Conservation (phyloP, 2,797 vertebrate genomes). For the Oreonectes daqikongensis region DNA sequence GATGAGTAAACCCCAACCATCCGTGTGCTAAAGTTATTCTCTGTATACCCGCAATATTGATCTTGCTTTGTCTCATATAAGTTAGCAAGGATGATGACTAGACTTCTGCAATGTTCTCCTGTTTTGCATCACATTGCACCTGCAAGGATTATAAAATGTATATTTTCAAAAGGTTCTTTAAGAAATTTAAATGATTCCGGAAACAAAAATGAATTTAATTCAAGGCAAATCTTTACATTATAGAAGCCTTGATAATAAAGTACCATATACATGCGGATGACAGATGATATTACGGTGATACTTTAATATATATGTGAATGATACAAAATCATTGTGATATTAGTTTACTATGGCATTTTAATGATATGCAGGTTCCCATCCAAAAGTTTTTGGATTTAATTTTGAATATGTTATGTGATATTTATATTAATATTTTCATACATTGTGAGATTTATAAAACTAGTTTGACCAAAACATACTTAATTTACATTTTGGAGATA, state of each 20-base stretch:
- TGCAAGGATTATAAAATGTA: neutral
- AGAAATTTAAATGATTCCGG: neutral
- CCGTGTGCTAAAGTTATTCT: neutral
- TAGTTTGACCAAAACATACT: too few relatives aligned
- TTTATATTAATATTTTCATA: too few relatives aligned
- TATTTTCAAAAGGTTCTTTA: neutral
- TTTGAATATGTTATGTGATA: too few relatives aligned
- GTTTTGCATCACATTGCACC: neutral
- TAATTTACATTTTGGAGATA: too few relatives aligned
- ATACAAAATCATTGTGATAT: neutral
- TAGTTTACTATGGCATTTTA: neutral
- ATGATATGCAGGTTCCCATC: too few relatives aligned
- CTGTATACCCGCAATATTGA: neutral
- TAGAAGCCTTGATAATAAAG: neutral
- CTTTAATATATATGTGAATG: too few relatives aligned
- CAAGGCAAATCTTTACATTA: neutral
- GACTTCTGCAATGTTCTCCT: neutral
- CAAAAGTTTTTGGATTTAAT: too few relatives aligned
- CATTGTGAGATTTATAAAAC: too few relatives aligned
- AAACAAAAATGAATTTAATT: neutral
- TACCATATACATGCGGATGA: neutral
- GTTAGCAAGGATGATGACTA: neutral
- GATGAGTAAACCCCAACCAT: neutral
- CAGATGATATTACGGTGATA: neutral
- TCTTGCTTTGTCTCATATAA: neutral